phyloP scores from a whole-genome alignment of 2,113 vertebrate species.

The Arenaria interpres region DNA sequence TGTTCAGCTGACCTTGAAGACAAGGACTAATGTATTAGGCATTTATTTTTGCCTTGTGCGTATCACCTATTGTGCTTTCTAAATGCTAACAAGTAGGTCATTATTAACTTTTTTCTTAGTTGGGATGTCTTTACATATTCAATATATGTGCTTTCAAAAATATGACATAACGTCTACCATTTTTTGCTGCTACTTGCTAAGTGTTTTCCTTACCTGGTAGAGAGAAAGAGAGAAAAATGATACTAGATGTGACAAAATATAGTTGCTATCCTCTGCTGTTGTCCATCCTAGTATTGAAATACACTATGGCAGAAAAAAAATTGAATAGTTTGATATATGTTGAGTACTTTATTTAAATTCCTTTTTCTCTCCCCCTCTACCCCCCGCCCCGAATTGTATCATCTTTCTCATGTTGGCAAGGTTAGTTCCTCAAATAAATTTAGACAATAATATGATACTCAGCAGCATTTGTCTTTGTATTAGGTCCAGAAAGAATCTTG shows the following conservation, averaged over 20 bases:
- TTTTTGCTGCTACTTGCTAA: neutral
- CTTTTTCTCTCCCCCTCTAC: no score
- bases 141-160: neutral
- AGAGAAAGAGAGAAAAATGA: neutral
- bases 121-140: neutral
- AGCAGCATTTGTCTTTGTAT: neutral
- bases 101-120: neutral
- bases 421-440: neutral
- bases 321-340: neutral
- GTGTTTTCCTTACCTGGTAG: neutral
- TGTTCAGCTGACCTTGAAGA: neutral
- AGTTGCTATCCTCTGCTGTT: neutral
- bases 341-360: neutral
- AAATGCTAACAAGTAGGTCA: neutral
- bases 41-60: neutral
- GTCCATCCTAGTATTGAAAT: neutral
- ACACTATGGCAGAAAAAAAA: neutral
- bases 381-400: neutral
- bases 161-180: neutral
- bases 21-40: neutral
- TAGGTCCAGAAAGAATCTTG: neutral
- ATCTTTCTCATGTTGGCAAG: neutral
- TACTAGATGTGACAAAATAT: neutral
- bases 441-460: neutral
- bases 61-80: neutral